These are phyloP conservation scores for Murina feae DNA, from an alignment of 2,113 vertebrate species.

Conservation along the genomic window DNA sequence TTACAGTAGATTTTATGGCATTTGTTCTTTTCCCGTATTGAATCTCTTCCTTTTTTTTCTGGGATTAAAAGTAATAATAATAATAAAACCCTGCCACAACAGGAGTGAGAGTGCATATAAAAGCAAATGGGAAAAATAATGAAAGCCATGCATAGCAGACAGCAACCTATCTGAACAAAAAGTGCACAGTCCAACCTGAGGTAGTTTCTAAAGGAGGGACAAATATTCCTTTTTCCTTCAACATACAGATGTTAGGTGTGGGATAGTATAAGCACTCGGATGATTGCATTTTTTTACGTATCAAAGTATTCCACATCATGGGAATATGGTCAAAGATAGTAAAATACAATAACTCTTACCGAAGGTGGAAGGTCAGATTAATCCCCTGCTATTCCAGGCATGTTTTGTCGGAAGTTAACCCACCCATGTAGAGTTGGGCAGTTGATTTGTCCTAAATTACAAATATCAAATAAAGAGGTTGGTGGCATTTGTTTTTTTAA, in stretches of 20 bases:
- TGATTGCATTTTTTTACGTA: slow-evolving; percentile 8
- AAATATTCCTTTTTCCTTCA: background rate
- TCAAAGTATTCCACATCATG: background rate
- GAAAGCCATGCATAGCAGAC: slow-evolving; percentile 33
- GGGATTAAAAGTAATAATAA: slow-evolving; percentile 65
- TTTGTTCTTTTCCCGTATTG: slow-evolving; percentile 5
- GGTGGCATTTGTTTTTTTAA: background rate
- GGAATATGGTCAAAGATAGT: background rate
- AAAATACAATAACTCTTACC: background rate
- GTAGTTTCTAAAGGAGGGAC: background rate
- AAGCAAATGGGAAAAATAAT: slow-evolving; percentile 60
- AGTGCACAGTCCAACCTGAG: slow-evolving; percentile 22
- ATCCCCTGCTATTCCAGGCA: background rate
- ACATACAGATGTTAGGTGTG: background rate
- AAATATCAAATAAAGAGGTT: background rate
- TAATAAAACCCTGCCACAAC: slow-evolving; percentile 49
- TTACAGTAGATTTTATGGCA: background rate
- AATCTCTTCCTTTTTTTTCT: slow-evolving; percentile 55
- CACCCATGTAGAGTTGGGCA: background rate
- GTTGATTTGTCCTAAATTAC: background rate
- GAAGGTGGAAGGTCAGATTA: slow-evolving; percentile 10
- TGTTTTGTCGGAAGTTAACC: background rate
- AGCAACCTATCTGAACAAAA: slow-evolving; percentile 33
- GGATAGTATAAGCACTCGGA: background rate
- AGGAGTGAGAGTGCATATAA: slow-evolving; percentile 54